phyloP scores from a whole-genome alignment of 2,113 vertebrate genomes.

The Notarius lentiginosus region DNA sequence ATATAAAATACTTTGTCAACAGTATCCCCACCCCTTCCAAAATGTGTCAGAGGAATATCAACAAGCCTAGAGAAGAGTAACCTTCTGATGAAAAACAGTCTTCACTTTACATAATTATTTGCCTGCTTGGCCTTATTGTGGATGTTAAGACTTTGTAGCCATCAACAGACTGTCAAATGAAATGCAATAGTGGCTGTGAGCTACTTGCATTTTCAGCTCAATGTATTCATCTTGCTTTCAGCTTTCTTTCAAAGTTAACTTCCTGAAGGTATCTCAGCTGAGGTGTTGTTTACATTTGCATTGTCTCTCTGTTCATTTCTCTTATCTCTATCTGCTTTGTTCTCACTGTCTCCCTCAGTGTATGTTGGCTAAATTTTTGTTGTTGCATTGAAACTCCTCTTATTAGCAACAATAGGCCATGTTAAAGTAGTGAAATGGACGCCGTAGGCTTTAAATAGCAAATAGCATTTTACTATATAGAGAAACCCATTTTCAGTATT shows the following conservation, averaged over 20 bases:
- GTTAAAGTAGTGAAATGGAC: not conserved
- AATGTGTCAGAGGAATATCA: constrained; percentile 32
- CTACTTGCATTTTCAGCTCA: constrained; percentile 44
- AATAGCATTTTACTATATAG: constrained; percentile 10
- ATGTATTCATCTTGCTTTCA: constrained; percentile 62
- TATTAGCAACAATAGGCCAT: not conserved
- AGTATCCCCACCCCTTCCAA: not conserved
- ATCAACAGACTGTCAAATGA: constrained; percentile 45
- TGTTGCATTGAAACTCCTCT: not conserved
- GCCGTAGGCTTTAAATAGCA: constrained; percentile 21
- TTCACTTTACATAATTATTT: constrained; percentile 39
- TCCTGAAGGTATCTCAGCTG: constrained; percentile 69
- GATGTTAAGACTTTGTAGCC: constrained; percentile 45
- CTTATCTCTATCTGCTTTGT: not conserved
- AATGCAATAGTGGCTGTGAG: constrained; percentile 50
- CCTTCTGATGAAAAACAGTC: constrained; percentile 37
- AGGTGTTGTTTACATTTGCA: constrained; percentile 12
- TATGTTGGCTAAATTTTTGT: constrained; percentile 14
- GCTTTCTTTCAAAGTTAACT: constrained; percentile 75
- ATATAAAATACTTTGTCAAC: constrained; percentile 32
- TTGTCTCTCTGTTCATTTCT: not conserved
- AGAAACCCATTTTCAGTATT: constrained; percentile 27
- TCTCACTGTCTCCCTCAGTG: not conserved
- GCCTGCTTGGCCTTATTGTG: constrained; percentile 41
- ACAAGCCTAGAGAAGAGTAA: constrained; percentile 28